phyloP scores from a whole-genome alignment of 1,140 invertebrate genomes.

The Drosophila rhopaloa region DNA sequence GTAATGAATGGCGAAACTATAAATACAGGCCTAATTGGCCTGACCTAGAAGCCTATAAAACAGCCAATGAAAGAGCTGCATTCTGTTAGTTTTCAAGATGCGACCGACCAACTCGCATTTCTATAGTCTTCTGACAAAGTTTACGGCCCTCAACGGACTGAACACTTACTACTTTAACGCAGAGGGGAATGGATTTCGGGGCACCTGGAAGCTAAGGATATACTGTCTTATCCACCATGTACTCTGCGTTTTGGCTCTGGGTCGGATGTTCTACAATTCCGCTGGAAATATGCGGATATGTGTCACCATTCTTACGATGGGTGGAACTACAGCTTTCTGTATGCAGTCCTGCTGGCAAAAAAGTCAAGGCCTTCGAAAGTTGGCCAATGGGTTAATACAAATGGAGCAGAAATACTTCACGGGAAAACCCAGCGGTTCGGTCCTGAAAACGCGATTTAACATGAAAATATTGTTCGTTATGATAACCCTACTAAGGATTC shows the following conservation, averaged over 20 bases:
- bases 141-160: constrained; percentile 36
- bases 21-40: constrained; percentile 22
- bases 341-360: constrained; percentile 34
- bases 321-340: not conserved
- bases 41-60: constrained; percentile 21
- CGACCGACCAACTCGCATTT: not conserved
- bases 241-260: constrained; percentile 19
- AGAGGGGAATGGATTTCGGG: not conserved
- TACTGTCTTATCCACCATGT: constrained; percentile 37
- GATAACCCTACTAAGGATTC: constrained; percentile 24
- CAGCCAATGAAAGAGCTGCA: not conserved
- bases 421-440: not conserved
- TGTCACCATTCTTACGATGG: constrained; percentile 32
- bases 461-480: constrained; percentile 18
- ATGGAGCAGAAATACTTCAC: constrained; percentile 20
- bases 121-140: constrained; percentile 23
- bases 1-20: constrained; percentile 17
- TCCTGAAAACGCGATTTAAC: constrained; percentile 1
- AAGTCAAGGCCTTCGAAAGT: not conserved
- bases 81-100: constrained; percentile 15
- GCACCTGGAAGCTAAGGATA: not conserved
- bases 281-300: constrained; percentile 3
- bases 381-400: constrained; percentile 3
- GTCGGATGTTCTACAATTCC: constrained; percentile 19
- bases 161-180: constrained; percentile 23